phyloP scores from a whole-genome alignment of 53 echinoderm and acorn worm genomes.

The Pentamera pediparva region DNA sequence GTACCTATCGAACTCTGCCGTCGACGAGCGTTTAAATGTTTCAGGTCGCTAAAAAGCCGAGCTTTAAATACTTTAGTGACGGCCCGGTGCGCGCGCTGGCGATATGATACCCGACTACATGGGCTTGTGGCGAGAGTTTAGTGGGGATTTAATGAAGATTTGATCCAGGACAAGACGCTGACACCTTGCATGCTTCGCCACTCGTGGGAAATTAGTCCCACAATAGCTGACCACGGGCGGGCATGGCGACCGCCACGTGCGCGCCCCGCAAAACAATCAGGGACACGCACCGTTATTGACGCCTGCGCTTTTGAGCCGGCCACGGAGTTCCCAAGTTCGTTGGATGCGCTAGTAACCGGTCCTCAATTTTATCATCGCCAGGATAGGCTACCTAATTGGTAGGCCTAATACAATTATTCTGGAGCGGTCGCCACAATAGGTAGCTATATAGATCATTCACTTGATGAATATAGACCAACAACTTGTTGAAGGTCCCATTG shows the following conservation, averaged over 20 bases:
- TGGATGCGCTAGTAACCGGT: too few relatives aligned
- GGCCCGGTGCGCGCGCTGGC: too few relatives aligned
- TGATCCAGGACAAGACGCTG: not conserved
- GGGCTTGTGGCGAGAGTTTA: not conserved
- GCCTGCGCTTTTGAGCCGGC: not conserved
- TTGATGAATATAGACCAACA: too few relatives aligned
- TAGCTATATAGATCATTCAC: too few relatives aligned
- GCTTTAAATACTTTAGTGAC: constrained; percentile 31
- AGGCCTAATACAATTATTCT: too few relatives aligned
- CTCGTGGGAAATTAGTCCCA: constrained; percentile 24
- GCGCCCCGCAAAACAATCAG: not conserved
- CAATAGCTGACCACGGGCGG: constrained; percentile 13
- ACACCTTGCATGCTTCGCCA: constrained; percentile 2
- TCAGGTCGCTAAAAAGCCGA: not conserved
- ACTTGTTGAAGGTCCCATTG: constrained; percentile 1
- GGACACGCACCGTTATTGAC: not conserved
- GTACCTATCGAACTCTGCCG: too few relatives aligned
- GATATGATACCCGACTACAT: too few relatives aligned
- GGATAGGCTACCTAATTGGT: too few relatives aligned
- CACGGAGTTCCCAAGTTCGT: too few relatives aligned
- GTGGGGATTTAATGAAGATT: not conserved
- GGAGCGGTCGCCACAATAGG: too few relatives aligned
- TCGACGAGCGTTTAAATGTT: too few relatives aligned
- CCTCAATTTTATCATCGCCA: too few relatives aligned
- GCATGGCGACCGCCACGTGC: constrained; percentile 18